Conservation (phyloP, 2,888 invertebrate species). For the Neocrepidodera transversa region DNA sequence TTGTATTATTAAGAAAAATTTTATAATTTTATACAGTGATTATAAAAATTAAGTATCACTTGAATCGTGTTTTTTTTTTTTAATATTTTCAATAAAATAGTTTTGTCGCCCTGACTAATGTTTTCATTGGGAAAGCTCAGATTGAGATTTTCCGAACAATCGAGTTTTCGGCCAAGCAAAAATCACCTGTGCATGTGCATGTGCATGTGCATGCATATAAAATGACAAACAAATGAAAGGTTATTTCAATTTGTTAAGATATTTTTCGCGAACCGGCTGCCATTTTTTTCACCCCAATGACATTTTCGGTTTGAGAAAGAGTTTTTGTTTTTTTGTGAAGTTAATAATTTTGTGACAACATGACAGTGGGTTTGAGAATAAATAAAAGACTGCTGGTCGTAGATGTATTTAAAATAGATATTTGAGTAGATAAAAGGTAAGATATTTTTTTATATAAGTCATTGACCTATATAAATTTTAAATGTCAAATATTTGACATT, state of each 20-base stretch:
- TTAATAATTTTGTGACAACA: constrained; percentile 28
- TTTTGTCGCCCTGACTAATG: constrained; percentile 27
- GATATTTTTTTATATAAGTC: neutral
- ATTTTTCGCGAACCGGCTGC: neutral
- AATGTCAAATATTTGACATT: neutral
- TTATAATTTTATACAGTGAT: too few relatives aligned
- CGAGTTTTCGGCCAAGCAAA: neutral
- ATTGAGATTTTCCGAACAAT: constrained; percentile 24
- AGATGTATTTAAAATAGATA: constrained; percentile 43
- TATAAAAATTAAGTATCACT: too few relatives aligned
- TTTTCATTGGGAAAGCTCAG: constrained; percentile 23
- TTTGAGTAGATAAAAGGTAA: constrained; percentile 15
- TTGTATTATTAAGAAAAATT: too few relatives aligned
- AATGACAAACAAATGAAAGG: constrained; percentile 14
- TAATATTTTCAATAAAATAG: too few relatives aligned
- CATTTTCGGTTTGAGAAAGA: neutral
- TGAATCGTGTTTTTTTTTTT: too few relatives aligned
- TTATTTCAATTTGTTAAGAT: neutral
- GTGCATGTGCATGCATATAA: too few relatives aligned
- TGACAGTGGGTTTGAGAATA: constrained; percentile 42
- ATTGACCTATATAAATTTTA: constrained; percentile 6
- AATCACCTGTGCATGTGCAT: constrained; percentile 23
- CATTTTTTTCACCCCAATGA: neutral
- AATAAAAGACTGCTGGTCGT: constrained; percentile 44
- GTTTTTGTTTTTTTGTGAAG: neutral